phyloP scores from a whole-genome alignment of 2,888 invertebrate species.

The Drosophila mimica region DNA sequence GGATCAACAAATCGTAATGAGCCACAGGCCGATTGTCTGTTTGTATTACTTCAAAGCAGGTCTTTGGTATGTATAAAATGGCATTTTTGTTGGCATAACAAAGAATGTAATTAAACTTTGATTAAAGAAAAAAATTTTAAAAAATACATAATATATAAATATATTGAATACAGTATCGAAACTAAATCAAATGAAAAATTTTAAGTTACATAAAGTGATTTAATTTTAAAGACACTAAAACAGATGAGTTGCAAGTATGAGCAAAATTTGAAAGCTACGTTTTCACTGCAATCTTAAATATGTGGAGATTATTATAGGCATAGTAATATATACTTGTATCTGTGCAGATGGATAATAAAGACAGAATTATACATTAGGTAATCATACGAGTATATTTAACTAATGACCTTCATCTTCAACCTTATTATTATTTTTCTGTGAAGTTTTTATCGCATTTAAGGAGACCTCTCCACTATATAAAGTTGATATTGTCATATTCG shows the following conservation, averaged over 20 bases:
- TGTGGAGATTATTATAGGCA: too few species aligned
- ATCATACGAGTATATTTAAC: neutral
- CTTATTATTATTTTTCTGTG: neutral
- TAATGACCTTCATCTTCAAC: neutral
- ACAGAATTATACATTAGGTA: neutral
- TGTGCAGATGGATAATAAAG: neutral
- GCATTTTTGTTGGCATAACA: neutral
- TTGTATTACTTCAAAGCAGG: conserved; percentile 3
- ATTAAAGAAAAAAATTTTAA: neutral
- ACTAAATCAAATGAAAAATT: neutral
- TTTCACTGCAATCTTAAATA: too few species aligned
- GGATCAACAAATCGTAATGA: conserved; percentile 61
- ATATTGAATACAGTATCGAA: neutral
- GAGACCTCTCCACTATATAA: neutral
- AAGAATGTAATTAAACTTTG: neutral
- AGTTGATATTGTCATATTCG: neutral
- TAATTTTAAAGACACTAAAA: neutral
- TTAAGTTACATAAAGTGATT: neutral
- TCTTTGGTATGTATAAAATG: neutral
- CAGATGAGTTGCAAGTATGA: neutral
- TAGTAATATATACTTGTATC: neutral
- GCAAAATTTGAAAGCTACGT: neutral
- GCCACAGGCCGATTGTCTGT: neutral
- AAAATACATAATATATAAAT: neutral
- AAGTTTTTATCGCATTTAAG: neutral